These are phyloP conservation scores for Nipponacmea schrenckii DNA, from an alignment of 2,888 invertebrate species.

Conservation along the genomic window DNA sequence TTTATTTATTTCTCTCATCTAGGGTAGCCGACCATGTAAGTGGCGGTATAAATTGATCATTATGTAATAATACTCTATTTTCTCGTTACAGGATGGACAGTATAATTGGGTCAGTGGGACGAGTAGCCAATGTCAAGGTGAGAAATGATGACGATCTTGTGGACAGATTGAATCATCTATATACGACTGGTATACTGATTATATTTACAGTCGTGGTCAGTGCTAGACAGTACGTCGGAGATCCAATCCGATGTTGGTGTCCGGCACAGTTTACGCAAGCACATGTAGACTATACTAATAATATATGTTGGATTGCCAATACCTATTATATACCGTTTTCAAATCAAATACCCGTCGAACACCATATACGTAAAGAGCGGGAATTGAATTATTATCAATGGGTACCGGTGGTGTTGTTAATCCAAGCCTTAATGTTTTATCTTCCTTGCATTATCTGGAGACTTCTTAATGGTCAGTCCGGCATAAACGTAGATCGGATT, in stretches of 20 bases:
- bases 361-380: constrained; percentile 45
- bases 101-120: constrained; percentile 62
- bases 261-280: constrained; percentile 70
- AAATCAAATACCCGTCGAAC: constrained; percentile 40
- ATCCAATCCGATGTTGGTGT: constrained; percentile 68
- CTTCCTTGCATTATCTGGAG: constrained; percentile 70
- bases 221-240: constrained; percentile 67
- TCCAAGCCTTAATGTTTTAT: constrained; percentile 70
- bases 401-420: constrained; percentile 67
- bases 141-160: constrained; percentile 67
- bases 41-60: no score
- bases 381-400: constrained; percentile 67
- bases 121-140: constrained; percentile 65
- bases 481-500: constrained; percentile 69
- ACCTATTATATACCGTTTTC: constrained; percentile 69
- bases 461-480: constrained; percentile 69
- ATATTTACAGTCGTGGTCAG: constrained; percentile 66
- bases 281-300: constrained; percentile 71
- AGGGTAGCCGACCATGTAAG: no score
- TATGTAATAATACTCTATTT: background rate
- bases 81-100: constrained; percentile 60
- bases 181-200: constrained; percentile 65
- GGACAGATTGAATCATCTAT: constrained; percentile 66
- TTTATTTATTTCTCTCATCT: no score
- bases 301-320: constrained; percentile 71